phyloP scores from a whole-genome alignment of 2,888 invertebrate species.

The Lasioglossum villosulum region DNA sequence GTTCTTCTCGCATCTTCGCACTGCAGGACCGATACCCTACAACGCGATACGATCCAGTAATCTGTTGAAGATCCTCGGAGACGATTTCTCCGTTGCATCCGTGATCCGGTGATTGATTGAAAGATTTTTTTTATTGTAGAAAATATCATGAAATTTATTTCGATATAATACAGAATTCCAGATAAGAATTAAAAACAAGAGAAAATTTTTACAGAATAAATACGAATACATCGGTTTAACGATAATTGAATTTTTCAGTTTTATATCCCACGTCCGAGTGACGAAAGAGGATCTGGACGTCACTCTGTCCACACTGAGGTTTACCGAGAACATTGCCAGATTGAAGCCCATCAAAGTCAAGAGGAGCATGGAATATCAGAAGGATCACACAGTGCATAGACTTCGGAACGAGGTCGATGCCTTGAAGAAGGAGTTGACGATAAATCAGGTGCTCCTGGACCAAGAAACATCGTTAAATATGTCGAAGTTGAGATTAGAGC shows the following conservation, averaged over 20 bases:
- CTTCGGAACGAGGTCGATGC: constrained; percentile 76
- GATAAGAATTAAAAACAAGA: too few species aligned
- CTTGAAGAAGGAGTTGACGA: constrained; percentile 78
- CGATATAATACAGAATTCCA: too few species aligned
- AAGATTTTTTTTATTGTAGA: too few species aligned
- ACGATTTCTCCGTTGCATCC: constrained; percentile 78
- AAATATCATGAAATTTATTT: too few species aligned
- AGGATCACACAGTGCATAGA: constrained; percentile 71
- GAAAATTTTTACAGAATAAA: too few species aligned
- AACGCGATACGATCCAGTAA: constrained; percentile 78
- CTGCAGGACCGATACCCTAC: constrained; percentile 66
- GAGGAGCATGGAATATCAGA: constrained; percentile 66
- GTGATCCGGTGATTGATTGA: constrained; percentile 79
- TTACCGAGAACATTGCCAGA: constrained; percentile 76
- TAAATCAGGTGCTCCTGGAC: constrained; percentile 81
- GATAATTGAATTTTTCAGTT: constrained; percentile 71
- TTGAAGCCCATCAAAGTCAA: constrained; percentile 65
- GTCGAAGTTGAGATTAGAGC: constrained; percentile 78
- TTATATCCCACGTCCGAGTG: constrained; percentile 83
- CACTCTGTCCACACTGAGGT: constrained; percentile 83
- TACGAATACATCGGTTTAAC: not conserved
- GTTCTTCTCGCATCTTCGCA: constrained; percentile 76
- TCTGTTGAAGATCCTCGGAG: constrained; percentile 82
- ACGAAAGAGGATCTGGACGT: constrained; percentile 79
- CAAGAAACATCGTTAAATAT: constrained; percentile 80